Evolutionary conservation across 2,113 vertebrate species (phyloP), one percentile per base, ranked within the genome.

Genomic region (Strix uralensis): DNA sequence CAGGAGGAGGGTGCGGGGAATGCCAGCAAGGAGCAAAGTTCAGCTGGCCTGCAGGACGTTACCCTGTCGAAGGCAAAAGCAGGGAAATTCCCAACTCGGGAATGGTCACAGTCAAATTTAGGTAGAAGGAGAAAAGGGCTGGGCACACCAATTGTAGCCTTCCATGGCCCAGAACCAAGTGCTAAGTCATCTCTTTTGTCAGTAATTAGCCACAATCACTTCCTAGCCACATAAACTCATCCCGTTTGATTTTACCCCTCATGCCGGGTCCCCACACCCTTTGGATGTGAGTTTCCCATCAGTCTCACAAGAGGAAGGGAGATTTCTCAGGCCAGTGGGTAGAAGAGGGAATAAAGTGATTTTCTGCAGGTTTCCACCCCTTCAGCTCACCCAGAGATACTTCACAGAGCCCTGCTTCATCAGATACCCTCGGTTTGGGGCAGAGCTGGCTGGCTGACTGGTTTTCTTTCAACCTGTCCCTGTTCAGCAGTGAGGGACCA

Each of bases 371-470:
- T 52, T 79, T 21, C 40, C 34, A 59, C 19, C 44, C 57, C 26
- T 11, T 8, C 20, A 54, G 55, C 66, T 29, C 44, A 30, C 20
- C n/a, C 42, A 15, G 17, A 29, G 63, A 7, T 7, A 2, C 8
- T 14, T 54, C 21, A 34, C 7, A 34, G 65, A 71, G 25, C 25
- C 57, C 52, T 7, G 13, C 11, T 15, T 36, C 36, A 7, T 3
- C 72, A 47, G 47, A 4, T 2, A 2, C 0, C 47, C n/a, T 46
- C 0, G 0, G 10, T 4, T 9, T 27, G 58, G 38, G 66, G 71
- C 75, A 86, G 34, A 67, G 74, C 93, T 25, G 70, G 23, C 54
- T 9, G 30, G 7, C 22, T 7, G 40, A 4, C 36, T 10, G 52
- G 20, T 69, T 34, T 40, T 40, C 25, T 51, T 78, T 32, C 7